phyloP scores from a whole-genome alignment of 1,140 invertebrate species.

The Rhagoletis pomonella region DNA sequence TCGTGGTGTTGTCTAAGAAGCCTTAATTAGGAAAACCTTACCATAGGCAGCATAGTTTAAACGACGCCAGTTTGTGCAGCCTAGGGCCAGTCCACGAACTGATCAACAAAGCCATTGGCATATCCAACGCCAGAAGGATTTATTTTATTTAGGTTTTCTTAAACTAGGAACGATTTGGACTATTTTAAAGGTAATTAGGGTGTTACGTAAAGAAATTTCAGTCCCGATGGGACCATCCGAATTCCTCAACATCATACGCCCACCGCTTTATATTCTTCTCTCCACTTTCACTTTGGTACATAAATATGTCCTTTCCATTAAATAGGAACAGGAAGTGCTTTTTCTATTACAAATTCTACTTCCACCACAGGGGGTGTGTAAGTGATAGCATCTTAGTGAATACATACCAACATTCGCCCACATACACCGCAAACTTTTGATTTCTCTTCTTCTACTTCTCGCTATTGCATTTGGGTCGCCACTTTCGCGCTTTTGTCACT shows the following conservation, averaged over 20 bases:
- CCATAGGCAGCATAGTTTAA: too few species aligned
- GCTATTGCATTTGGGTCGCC: not conserved
- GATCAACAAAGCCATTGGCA: too few species aligned
- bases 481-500: not conserved
- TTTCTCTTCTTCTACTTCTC: too few species aligned
- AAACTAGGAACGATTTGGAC: too few species aligned
- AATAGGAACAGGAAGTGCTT: slow-evolving; percentile 11
- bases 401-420: not conserved
- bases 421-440: not conserved
- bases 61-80: too few species aligned
- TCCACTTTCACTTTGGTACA: not conserved
- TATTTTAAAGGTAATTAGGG: too few species aligned
- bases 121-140: too few species aligned
- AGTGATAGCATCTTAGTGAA: not conserved
- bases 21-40: too few species aligned
- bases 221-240: not conserved
- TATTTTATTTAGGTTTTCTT: too few species aligned
- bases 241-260: not conserved
- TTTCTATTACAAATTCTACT: not conserved
- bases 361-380: not conserved
- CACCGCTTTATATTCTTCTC: not conserved
- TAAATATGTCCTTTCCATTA: not conserved
- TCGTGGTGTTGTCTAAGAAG: too few species aligned
- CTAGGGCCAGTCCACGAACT: too few species aligned
- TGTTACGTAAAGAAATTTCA: too few species aligned